These are phyloP conservation scores for Rhabdomys dilectus DNA, from an alignment of 2,113 vertebrate species.

Conservation along the genomic window DNA sequence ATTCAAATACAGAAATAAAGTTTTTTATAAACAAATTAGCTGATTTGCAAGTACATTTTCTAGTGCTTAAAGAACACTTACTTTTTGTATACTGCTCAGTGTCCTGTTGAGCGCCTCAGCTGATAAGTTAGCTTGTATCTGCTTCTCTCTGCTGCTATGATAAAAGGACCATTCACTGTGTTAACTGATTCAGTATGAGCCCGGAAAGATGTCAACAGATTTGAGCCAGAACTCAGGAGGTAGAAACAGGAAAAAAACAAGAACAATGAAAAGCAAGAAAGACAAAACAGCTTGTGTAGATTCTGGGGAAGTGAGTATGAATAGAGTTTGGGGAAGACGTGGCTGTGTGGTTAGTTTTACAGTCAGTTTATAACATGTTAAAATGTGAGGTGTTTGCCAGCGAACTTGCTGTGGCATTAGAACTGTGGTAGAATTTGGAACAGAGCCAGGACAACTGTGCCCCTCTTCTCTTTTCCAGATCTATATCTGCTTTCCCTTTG, in stretches of 20 bases:
- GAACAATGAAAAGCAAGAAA: neutral
- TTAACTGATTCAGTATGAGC: neutral
- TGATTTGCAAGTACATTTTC: neutral
- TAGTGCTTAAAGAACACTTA: neutral
- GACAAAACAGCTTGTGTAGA: neutral
- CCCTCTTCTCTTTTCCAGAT: neutral
- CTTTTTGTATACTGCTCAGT: constrained; percentile 5
- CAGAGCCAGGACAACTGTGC: neutral
- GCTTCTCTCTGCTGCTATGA: neutral
- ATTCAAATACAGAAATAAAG: constrained; percentile 50
- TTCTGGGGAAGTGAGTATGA: neutral
- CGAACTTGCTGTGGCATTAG: constrained; percentile 33
- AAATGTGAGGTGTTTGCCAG: neutral
- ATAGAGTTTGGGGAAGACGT: neutral
- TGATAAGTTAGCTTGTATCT: constrained; percentile 34
- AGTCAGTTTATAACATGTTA: neutral
- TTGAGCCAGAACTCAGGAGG: neutral
- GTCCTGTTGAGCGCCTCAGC: neutral
- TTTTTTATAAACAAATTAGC: constrained; percentile 14
- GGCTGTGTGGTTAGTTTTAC: neutral
- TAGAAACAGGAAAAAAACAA: neutral
- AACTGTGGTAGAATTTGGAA: neutral
- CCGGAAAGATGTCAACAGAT: neutral
- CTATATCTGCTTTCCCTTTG: neutral
- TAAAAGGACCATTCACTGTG: neutral